Evolutionary conservation across 2,113 vertebrate genomes (phyloP), one percentile per base, ranked within the genome.

Genomic region (Lathamus discolor): DNA sequence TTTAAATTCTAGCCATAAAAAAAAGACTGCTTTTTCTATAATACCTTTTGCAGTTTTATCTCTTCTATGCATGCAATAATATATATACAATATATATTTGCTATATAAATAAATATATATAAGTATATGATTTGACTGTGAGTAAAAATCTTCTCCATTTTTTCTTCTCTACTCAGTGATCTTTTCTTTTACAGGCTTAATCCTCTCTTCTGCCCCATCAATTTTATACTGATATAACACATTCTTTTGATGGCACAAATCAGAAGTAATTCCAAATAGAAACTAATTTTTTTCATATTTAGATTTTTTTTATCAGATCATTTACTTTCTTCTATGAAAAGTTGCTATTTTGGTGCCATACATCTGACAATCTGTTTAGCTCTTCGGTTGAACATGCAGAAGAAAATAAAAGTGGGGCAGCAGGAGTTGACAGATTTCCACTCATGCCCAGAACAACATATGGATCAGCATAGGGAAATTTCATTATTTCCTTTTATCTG

Each of bases 401-500:
- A 35, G 43, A 51, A 94, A 81, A 79, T 6, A 54, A 49, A 93
- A 88, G 64, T 66, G 27, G 51, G 87, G 27, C 88, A 90, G 82
- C 1, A 10, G 82, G 86, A 96, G n/a, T 9, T 11, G 46, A 84
- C 39, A 81, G 78, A 79, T 27, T 83, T 86, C 44, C 46, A 67
- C 54, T 92, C 29, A 13, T 77, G 76, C 84, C 85, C 59, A 63
- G 67, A 91, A 75, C 25, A 90, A 59, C 88, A 90, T 48, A 84
- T 33, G 82, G 70, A 88, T 88, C 2, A 18, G 72, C 73, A 90
- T 91, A 59, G 31, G 54, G 79, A 90, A 46, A 62, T 93, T 88
- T 90, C 62, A 88, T 92, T 88, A 37, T 82, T 94, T 95, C 51
- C 55, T 85, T 28, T 92, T 94, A 69, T 95, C 80, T 91, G 79